A percentile compares a stretch with the other conserved stretches of the same genome.
These are phyloP conservation scores for Tryphoninae sp. DNA, from an alignment of 2,888 invertebrate genomes.

Conservation along the genomic window DNA sequence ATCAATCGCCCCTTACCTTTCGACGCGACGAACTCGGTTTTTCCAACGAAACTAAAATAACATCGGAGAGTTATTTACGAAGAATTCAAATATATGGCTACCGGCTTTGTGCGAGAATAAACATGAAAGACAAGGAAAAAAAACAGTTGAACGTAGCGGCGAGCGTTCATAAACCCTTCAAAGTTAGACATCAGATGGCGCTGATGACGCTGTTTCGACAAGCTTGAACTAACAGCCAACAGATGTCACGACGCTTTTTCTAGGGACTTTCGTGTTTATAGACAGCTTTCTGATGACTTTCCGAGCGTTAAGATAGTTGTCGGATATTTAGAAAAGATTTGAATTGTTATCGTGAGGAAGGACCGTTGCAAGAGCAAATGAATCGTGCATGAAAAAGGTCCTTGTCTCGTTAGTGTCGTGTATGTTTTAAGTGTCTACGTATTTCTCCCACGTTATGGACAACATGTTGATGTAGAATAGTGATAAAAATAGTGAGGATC, in stretches of 20 bases:
- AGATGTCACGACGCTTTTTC: background rate
- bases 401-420: slow-evolving; percentile 1
- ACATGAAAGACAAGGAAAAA: slow-evolving; percentile 3
- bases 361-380: slow-evolving; percentile 53
- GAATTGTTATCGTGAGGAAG: slow-evolving; percentile 42
- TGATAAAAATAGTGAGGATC: slow-evolving; percentile 3
- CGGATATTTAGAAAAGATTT: slow-evolving; percentile 49
- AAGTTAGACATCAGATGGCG: background rate
- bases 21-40: background rate
- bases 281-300: slow-evolving; percentile 30
- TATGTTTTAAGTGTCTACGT: background rate
- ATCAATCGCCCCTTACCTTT: slow-evolving; percentile 7
- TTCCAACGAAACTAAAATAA: background rate
- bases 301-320: slow-evolving; percentile 46
- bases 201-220: background rate
- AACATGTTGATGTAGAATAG: slow-evolving; percentile 13
- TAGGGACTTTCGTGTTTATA: slow-evolving; percentile 44
- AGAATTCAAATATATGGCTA: slow-evolving; percentile 8
- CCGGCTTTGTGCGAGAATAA: slow-evolving; percentile 16
- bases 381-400: background rate
- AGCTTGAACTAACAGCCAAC: background rate
- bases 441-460: background rate
- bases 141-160: background rate
- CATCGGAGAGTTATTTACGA: background rate
- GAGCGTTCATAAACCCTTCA: slow-evolving; percentile 5